Percentiles rank a stretch among this genome's conserved stretches.
These are phyloP conservation scores for Sphyrna mokarran DNA, from an alignment of 2,113 vertebrate genomes.

Conservation along the genomic window DNA sequence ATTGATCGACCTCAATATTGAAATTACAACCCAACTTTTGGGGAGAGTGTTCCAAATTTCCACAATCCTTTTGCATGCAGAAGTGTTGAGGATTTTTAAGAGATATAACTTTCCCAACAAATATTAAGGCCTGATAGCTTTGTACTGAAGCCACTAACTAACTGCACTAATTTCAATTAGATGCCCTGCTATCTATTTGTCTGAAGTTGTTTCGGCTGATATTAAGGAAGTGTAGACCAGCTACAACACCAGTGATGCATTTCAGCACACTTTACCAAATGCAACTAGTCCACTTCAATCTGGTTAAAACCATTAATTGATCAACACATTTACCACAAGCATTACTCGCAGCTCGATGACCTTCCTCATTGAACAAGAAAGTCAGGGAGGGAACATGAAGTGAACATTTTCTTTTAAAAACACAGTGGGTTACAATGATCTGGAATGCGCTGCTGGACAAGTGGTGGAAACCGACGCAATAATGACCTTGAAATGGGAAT, in stretches of 20 bases:
- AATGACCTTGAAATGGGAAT: not conserved
- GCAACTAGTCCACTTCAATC: not conserved
- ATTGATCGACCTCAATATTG: not conserved
- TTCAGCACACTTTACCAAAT: not conserved
- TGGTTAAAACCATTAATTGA: not conserved
- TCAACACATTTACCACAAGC: not conserved
- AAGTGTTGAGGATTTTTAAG: not conserved
- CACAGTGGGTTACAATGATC: not conserved
- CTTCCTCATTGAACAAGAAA: not conserved
- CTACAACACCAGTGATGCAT: not conserved
- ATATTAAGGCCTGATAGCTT: not conserved
- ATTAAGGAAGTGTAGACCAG: not conserved
- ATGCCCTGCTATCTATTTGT: not conserved
- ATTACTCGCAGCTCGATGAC: not conserved
- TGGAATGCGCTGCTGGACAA: not conserved
- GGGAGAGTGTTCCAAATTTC: not conserved
- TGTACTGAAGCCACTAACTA: not conserved
- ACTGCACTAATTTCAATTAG: not conserved
- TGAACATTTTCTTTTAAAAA: not conserved
- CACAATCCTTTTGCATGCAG: not conserved
- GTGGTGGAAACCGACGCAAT: not conserved
- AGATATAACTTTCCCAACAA: not conserved
- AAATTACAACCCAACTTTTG: not conserved
- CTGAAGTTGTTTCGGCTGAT: not conserved
- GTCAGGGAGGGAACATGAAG: not conserved